These are phyloP conservation scores for Dipodomys merriami DNA, from an alignment of 2,113 vertebrate genomes.

Conservation along the genomic window DNA sequence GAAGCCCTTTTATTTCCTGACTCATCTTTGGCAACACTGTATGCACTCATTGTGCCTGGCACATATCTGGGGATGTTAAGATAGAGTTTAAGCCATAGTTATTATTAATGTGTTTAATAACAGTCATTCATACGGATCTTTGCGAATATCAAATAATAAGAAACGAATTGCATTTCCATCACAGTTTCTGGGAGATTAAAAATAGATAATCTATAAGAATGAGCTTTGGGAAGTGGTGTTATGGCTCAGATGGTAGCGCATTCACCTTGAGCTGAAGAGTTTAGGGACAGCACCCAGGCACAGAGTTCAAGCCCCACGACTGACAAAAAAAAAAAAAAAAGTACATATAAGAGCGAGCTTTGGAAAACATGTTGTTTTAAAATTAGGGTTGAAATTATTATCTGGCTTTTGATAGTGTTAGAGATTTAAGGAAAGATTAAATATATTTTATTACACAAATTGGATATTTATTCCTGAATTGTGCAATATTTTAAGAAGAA, in stretches of 20 bases:
- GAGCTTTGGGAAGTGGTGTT: background rate
- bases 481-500: background rate
- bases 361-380: background rate
- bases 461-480: background rate
- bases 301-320: too few relatives aligned
- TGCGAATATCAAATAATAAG: background rate
- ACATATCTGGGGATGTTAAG: background rate
- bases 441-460: conserved; percentile 22
- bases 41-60: background rate
- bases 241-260: too few relatives aligned
- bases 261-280: too few relatives aligned
- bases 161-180: background rate
- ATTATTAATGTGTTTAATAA: conserved; percentile 22
- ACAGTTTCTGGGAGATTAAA: conserved; percentile 5
- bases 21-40: background rate
- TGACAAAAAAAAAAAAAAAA: too few relatives aligned
- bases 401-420: background rate
- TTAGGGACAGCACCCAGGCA: too few relatives aligned
- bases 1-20: conserved; percentile 23
- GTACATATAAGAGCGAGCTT: background rate
- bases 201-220: background rate
- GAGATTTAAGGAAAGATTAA: conserved; percentile 18
- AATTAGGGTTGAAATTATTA: background rate
- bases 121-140: background rate
- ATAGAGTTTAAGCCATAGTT: background rate